Conservation (phyloP, 2,113 vertebrate species). For the Setophaga coronata region DNA sequence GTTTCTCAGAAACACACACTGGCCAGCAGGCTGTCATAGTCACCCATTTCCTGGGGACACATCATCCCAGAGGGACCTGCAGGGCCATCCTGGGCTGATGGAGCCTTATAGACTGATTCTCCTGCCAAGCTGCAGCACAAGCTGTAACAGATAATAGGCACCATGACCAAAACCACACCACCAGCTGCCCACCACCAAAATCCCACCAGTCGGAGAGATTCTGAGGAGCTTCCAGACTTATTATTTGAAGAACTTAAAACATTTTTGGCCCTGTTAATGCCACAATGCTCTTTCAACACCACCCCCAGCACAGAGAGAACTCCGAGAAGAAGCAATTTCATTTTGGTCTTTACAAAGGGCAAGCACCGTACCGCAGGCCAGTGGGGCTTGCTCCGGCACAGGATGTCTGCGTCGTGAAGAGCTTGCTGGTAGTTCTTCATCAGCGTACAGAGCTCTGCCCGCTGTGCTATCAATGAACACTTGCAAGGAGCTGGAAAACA, state of each 20-base stretch:
- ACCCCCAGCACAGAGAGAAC: background rate
- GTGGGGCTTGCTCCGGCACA: slow-evolving; percentile 80
- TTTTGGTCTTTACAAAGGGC: background rate
- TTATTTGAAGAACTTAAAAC: background rate
- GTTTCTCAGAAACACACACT: background rate
- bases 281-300: accelerated
- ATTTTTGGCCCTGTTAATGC: background rate
- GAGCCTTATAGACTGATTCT: background rate
- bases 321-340: background rate
- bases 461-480: slow-evolving; percentile 77
- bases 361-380: slow-evolving; percentile 79
- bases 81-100: accelerated
- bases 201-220: background rate
- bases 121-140: background rate
- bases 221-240: background rate
- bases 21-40: background rate
- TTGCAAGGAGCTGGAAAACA: slow-evolving; percentile 80
- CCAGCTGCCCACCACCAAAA: background rate
- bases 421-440: slow-evolving; percentile 85
- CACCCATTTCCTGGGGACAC: background rate
- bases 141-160: background rate
- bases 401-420: slow-evolving; percentile 74
- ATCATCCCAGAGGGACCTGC: background rate
- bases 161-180: background rate
- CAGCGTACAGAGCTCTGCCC: slow-evolving; percentile 80